Percentiles rank a stretch among this genome's conserved stretches.
phyloP scores from a whole-genome alignment of 2,113 vertebrate genomes.

The Forbesichthys agassizii region DNA sequence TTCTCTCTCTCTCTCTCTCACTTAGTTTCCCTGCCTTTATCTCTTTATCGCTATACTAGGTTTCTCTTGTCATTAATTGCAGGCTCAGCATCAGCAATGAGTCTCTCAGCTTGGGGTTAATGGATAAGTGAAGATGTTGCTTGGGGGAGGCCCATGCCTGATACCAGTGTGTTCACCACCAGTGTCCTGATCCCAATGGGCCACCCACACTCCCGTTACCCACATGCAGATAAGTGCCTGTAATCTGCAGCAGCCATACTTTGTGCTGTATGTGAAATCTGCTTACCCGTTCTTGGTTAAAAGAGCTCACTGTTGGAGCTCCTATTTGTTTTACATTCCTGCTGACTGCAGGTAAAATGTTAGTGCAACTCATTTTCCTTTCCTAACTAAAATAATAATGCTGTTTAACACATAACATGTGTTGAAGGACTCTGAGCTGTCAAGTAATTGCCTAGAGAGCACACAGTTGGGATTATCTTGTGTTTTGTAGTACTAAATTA shows the following conservation, averaged over 20 bases:
- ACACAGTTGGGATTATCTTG: too few relatives aligned
- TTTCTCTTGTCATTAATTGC: constrained; percentile 62
- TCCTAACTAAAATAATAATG: constrained; percentile 13
- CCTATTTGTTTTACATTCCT: constrained; percentile 3
- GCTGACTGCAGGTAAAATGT: constrained; percentile 13
- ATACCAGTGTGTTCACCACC: constrained; percentile 31
- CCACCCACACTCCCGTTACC: constrained; percentile 36
- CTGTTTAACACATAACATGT: not conserved
- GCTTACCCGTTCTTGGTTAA: not conserved
- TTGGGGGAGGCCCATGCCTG: constrained; percentile 48
- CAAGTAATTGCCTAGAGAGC: too few relatives aligned
- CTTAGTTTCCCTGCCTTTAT: not conserved
- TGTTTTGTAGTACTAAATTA: too few relatives aligned
- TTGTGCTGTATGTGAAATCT: constrained; percentile 18
- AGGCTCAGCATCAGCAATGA: constrained; percentile 55
- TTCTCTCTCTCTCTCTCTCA: not conserved
- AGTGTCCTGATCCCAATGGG: constrained; percentile 29
- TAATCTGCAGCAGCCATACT: constrained; percentile 51
- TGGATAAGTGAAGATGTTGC: constrained; percentile 58
- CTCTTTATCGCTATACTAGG: not conserved
- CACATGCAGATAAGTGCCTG: constrained; percentile 44
- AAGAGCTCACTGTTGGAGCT: constrained; percentile 15
- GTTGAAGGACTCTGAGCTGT: not conserved
- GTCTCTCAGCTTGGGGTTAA: constrained; percentile 71
- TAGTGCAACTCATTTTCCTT: constrained; percentile 17